These are phyloP conservation scores for Cotesia typhae DNA, from an alignment of 1,140 invertebrate species.

Conservation along the genomic window DNA sequence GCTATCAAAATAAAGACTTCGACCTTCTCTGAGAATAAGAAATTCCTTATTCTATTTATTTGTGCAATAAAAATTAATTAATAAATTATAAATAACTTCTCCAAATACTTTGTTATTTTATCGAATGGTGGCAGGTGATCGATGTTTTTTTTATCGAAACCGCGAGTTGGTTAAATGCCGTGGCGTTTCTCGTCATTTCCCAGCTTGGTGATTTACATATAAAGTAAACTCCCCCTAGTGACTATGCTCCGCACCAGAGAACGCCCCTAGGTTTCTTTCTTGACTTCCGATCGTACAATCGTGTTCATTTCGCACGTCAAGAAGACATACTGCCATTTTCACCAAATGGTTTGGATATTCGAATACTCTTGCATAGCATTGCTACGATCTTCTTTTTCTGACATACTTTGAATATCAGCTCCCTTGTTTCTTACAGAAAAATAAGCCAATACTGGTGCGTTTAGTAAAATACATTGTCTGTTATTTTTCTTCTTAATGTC, in stretches of 20 bases:
- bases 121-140: constrained; percentile 14
- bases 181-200: constrained; percentile 23
- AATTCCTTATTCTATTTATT: too few relatives aligned
- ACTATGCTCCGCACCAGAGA: constrained; percentile 12
- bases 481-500: constrained; percentile 23
- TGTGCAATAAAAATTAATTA: background rate
- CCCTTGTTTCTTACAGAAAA: constrained; percentile 38
- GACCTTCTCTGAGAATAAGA: too few relatives aligned
- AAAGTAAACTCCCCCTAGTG: constrained; percentile 40
- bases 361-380: constrained; percentile 40
- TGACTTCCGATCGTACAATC: constrained; percentile 53
- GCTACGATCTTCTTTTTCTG: constrained; percentile 40
- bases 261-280: constrained; percentile 29
- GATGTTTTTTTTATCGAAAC: constrained; percentile 13
- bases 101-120: background rate
- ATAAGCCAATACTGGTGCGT: constrained; percentile 36
- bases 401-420: constrained; percentile 14
- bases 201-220: constrained; percentile 39
- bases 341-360: constrained; percentile 57
- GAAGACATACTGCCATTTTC: constrained; percentile 51
- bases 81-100: background rate
- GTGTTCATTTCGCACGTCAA: constrained; percentile 56
- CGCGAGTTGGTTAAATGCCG: constrained; percentile 28
- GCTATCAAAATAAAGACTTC: too few relatives aligned
- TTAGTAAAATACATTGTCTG: constrained; percentile 24